A percentile compares a stretch with the other conserved stretches of the same genome.
Conservation (phyloP, 2,113 vertebrate species). For the Equus przewalskii region DNA sequence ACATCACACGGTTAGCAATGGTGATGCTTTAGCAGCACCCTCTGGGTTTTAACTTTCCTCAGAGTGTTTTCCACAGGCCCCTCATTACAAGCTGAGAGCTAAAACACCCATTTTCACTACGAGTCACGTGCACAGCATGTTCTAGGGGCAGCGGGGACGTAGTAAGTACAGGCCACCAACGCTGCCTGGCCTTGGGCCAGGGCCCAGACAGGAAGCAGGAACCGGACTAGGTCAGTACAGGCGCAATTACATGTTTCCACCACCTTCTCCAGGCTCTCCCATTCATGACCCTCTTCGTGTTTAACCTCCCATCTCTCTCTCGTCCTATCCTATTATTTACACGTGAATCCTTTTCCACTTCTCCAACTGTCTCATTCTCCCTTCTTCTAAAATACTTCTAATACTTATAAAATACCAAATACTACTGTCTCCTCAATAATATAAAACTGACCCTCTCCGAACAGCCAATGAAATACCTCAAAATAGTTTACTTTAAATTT, state of each 20-base stretch:
- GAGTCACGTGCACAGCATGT: rapidly evolving
- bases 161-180: rapidly evolving
- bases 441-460: neutral
- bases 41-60: neutral
- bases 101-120: too few species aligned
- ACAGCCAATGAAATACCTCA: neutral
- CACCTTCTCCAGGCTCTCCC: too few species aligned
- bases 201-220: neutral
- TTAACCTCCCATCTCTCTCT: neutral
- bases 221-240: neutral
- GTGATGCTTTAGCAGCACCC: rapidly evolving
- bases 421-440: neutral
- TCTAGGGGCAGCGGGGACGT: neutral
- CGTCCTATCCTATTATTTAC: neutral
- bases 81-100: neutral
- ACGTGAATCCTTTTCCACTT: neutral
- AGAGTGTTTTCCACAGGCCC: neutral
- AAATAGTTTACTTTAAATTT: neutral
- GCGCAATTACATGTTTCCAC: rapidly evolving
- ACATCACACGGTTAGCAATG: rapidly evolving
- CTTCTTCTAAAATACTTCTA: neutral
- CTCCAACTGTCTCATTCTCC: neutral
- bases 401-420: neutral
- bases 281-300: neutral
- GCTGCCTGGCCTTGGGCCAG: neutral